phyloP scores from a whole-genome alignment of 2,113 vertebrate species.

The Malurus cyaneus region DNA sequence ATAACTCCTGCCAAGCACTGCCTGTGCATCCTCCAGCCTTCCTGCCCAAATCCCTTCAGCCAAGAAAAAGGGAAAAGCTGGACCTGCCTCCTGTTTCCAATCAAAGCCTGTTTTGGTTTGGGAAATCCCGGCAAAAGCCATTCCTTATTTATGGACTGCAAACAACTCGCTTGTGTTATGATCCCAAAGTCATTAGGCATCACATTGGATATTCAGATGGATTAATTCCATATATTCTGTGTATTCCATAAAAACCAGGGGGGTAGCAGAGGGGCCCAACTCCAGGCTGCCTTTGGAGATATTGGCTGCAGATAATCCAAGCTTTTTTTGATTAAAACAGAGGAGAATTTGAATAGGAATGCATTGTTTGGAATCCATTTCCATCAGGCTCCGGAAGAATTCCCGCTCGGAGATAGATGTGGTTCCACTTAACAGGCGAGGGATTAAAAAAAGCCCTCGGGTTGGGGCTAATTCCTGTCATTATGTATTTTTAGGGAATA shows the following conservation, averaged over 20 bases:
- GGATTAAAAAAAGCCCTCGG: constrained; percentile 68
- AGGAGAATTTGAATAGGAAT: constrained; percentile 79
- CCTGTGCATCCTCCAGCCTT: not conserved
- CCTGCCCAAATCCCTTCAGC: not conserved
- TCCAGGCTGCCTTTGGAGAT: constrained; percentile 67
- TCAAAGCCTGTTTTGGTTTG: constrained; percentile 32
- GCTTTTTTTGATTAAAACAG: constrained; percentile 74
- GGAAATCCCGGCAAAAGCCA: constrained; percentile 9
- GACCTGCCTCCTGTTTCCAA: constrained; percentile 39
- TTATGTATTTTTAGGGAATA: constrained; percentile 66
- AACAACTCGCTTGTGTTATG: constrained; percentile 40
- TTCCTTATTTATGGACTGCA: constrained; percentile 16
- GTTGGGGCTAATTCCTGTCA: constrained; percentile 67
- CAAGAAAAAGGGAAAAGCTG: not conserved
- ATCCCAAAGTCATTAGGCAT: constrained; percentile 57
- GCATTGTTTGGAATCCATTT: constrained; percentile 77
- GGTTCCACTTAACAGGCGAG: constrained; percentile 73
- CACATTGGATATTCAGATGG: not conserved
- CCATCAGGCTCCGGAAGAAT: constrained; percentile 71
- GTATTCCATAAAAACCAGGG: constrained; percentile 23
- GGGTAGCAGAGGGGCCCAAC: constrained; percentile 29
- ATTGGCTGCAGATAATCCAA: constrained; percentile 80
- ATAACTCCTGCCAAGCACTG: accelerated
- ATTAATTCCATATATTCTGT: constrained; percentile 28
- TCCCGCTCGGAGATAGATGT: constrained; percentile 71